Percentiles rank a stretch among this genome's conserved stretches.
phyloP scores from a whole-genome alignment of 2,888 invertebrate species.

The Vesta saturnalis region DNA sequence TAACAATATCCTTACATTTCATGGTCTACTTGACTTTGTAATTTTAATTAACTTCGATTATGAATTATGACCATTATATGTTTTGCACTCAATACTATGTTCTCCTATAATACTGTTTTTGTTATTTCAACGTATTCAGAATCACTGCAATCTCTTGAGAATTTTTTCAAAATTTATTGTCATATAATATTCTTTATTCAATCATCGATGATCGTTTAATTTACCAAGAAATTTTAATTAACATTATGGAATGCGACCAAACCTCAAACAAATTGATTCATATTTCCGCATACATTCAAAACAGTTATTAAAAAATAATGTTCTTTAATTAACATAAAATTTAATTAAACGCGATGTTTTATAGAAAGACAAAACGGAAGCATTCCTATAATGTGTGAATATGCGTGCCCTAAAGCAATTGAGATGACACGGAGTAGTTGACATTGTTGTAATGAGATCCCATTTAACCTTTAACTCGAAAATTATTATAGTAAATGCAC shows the following conservation, averaged over 20 bases:
- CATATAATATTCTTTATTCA: too few species aligned
- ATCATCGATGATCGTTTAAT: neutral
- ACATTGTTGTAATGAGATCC: constrained; percentile 20
- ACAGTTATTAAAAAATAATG: neutral
- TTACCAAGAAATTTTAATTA: neutral
- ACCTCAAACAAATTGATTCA: neutral
- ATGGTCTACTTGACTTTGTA: too few species aligned
- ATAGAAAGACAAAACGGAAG: constrained; percentile 1
- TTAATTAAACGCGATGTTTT: neutral
- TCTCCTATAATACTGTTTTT: too few species aligned
- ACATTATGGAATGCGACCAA: neutral
- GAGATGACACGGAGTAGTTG: constrained; percentile 17
- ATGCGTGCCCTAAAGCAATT: constrained; percentile 11
- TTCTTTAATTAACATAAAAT: constrained; percentile 7
- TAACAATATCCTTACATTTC: too few species aligned
- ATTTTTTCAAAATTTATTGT: too few species aligned
- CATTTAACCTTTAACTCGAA: constrained; percentile 16
- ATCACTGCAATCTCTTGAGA: too few species aligned
- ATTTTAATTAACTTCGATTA: too few species aligned
- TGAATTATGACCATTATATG: too few species aligned
- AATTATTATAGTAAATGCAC: too few species aligned
- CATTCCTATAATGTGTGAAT: neutral
- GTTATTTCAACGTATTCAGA: too few species aligned
- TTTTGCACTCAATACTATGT: too few species aligned
- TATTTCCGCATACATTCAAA: neutral